Percentiles rank a stretch among this genome's conserved stretches.
phyloP scores from a whole-genome alignment of 2,888 invertebrate genomes.

The Rhaphigaster nebulosa region DNA sequence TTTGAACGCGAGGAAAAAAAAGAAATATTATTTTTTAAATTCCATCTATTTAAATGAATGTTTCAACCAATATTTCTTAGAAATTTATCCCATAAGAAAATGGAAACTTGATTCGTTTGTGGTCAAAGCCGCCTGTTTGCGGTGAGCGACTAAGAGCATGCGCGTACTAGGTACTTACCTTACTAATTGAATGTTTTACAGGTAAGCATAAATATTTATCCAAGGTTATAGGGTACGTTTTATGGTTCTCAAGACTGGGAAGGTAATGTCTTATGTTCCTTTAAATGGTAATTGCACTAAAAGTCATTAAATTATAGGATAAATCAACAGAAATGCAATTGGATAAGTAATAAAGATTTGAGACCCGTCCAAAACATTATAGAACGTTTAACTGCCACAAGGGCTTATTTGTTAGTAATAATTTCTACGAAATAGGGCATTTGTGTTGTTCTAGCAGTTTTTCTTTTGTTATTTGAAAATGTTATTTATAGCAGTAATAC shows the following conservation, averaged over 20 bases:
- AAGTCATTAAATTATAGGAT: not conserved
- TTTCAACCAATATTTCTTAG: not conserved
- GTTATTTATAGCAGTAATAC: too few relatives aligned
- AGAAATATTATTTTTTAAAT: too few relatives aligned
- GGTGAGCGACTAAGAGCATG: not conserved
- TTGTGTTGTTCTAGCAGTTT: too few relatives aligned
- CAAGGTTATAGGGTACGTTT: not conserved
- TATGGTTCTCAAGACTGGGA: not conserved
- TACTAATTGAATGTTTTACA: not conserved
- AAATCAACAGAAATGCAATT: not conserved
- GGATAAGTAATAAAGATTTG: not conserved
- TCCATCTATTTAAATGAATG: too few relatives aligned
- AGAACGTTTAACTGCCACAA: not conserved
- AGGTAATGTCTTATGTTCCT: not conserved
- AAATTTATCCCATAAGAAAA: not conserved
- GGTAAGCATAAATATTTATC: not conserved
- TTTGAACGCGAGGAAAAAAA: too few relatives aligned
- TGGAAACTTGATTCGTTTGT: conserved; percentile 1
- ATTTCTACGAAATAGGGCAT: too few relatives aligned
- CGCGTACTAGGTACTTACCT: not conserved
- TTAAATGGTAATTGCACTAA: not conserved
- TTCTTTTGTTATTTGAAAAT: too few relatives aligned
- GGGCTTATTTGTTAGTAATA: not conserved
- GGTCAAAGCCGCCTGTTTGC: not conserved
- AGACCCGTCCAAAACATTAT: not conserved